phyloP scores from a whole-genome alignment of 2,888 invertebrate genomes.

The Ceraclea dissimilis region DNA sequence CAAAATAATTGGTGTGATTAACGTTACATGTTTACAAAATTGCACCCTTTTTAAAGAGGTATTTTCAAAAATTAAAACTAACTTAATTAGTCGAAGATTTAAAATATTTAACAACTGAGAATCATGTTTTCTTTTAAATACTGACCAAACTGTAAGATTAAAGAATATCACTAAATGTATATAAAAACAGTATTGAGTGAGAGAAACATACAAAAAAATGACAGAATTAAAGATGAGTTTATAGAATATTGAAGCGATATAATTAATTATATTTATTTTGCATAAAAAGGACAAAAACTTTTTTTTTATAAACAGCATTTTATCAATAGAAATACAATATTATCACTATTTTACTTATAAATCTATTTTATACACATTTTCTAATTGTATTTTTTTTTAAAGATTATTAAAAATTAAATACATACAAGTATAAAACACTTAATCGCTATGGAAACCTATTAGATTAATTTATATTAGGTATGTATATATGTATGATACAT shows the following conservation, averaged over 20 bases:
- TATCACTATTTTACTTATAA: neutral
- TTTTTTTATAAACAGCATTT: slow-evolving; percentile 23
- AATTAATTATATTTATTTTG: neutral
- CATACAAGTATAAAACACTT: slow-evolving; percentile 26
- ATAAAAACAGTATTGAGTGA: no score
- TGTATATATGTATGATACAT: neutral
- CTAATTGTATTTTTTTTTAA: slow-evolving; percentile 24
- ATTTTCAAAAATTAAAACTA: no score
- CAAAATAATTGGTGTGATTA: no score
- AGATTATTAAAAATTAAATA: slow-evolving; percentile 23
- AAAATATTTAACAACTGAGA: no score
- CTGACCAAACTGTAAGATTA: no score
- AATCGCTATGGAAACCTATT: slow-evolving; percentile 23
- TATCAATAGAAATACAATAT: slow-evolving; percentile 16
- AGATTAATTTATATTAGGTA: neutral
- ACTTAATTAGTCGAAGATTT: no score
- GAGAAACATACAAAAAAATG: neutral
- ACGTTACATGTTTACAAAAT: no score
- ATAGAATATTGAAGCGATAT: neutral
- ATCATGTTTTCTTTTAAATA: no score
- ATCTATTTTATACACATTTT: slow-evolving; percentile 24
- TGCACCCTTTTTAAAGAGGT: no score
- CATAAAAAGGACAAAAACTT: neutral
- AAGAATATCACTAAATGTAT: no score
- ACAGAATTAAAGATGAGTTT: neutral